Evolutionary conservation across 2,113 vertebrate genomes (phyloP).

Genomic region (Cairina moschata): DNA sequence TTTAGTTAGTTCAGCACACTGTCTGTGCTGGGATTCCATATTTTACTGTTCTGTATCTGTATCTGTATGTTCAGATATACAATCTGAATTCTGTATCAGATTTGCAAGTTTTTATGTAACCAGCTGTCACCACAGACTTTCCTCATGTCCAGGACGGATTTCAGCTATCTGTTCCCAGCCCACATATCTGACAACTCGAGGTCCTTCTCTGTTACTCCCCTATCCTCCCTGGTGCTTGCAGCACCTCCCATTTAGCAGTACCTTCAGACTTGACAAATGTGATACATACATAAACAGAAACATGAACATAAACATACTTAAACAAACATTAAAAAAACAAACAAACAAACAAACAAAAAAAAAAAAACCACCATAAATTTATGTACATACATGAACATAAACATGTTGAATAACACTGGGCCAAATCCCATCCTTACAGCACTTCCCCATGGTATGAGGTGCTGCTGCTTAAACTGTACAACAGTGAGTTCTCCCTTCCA

Average conservation of each 20-base stretch:
- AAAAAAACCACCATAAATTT: too few species aligned
- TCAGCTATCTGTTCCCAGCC: background rate
- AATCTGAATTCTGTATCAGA: background rate
- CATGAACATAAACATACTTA: too few species aligned
- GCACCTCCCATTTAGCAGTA: conserved; percentile 16
- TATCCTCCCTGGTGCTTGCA: background rate
- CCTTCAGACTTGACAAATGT: background rate
- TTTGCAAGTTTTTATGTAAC: background rate
- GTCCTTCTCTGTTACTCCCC: background rate
- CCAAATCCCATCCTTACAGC: background rate
- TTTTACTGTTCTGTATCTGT: background rate
- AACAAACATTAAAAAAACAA: too few species aligned
- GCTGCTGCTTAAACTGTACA: background rate
- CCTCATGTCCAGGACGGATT: background rate
- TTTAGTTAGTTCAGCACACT: background rate
- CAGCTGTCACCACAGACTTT: background rate
- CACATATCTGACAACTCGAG: background rate
- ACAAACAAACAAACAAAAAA: too few species aligned
- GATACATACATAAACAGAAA: background rate
- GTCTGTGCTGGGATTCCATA: background rate
- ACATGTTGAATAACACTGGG: background rate
- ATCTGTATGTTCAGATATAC: too few species aligned
- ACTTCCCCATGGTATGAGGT: background rate
- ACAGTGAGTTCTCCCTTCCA: background rate
- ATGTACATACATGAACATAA: background rate